Evolutionary conservation across 2,888 invertebrate species (phyloP).

Genomic region (Perdita meconis): DNA sequence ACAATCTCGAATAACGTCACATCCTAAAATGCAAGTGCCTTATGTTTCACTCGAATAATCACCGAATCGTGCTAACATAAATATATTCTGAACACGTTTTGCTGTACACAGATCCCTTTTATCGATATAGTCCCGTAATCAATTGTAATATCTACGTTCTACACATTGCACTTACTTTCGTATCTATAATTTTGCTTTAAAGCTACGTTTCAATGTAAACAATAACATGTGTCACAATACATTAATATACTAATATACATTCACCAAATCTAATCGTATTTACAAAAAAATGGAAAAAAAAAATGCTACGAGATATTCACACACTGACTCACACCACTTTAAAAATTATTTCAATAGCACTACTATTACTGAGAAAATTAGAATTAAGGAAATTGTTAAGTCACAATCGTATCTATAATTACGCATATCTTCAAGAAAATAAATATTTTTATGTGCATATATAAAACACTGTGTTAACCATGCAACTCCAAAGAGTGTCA

Average conservation of each 20-base stretch:
- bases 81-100: constrained; percentile 14
- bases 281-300: constrained; percentile 23
- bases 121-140: constrained; percentile 7
- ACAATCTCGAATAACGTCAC: constrained; percentile 19
- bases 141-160: constrained; percentile 19
- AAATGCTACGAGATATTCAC: constrained; percentile 21
- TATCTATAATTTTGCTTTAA: constrained; percentile 22
- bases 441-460: constrained; percentile 23
- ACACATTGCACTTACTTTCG: constrained; percentile 32
- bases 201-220: constrained; percentile 34
- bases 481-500: constrained; percentile 11
- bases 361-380: constrained; percentile 21
- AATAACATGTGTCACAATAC: constrained; percentile 22
- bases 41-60: constrained; percentile 36
- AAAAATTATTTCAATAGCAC: constrained; percentile 33
- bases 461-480: constrained; percentile 28
- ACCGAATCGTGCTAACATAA: constrained; percentile 28
- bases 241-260: constrained; percentile 19
- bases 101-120: constrained; percentile 8
- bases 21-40: constrained; percentile 54
- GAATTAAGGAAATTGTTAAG: constrained; percentile 39
- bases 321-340: constrained; percentile 52
- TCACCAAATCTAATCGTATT: constrained; percentile 11
- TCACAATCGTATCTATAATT: constrained; percentile 20
- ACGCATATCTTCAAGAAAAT: constrained; percentile 27